Base-by-base conservation (phyloP, 2,797 vertebrate genomes). In the Poecilia picta region DNA sequence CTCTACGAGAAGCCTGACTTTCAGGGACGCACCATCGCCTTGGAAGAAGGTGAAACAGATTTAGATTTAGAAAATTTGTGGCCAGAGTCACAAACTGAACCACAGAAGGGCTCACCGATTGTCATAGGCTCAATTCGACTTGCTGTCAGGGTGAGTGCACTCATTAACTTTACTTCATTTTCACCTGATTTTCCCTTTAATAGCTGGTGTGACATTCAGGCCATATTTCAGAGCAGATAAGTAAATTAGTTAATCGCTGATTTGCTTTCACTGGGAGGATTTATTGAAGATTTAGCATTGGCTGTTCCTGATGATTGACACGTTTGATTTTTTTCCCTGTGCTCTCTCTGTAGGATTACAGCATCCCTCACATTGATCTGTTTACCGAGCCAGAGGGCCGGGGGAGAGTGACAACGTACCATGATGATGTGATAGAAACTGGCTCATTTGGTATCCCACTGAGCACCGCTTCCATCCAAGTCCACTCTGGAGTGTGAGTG, bases 401-500 rank as follows among this genome's bases (percentile, higher is more conserved):
- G 3, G 98, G 98, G 80, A 92, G 97, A 68, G 88, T 95, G 64
- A 96, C 94, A 76, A 95, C 97, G 46, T 98, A 96, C 94, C 95
- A 96, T 47, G 97, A 98, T 57, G 97, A 98, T 78, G 92, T 93
- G 0, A 95, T 97, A 87, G 97, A 99, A 89, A 95, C 95, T 0
- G 95, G 96, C 23, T 94, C 96, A 1, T 98, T 96, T 15, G 96
- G 97, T 74, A 88, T 96, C 68, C 95, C 96, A 28, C 94, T 96
- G 87, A 97, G 90, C 89, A 98, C 97, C 0, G 96, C 95, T 76
- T 98, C 98, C 72, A 97, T 99, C 80, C 97, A 96, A 95, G 97
- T 99, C 59, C 96, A 97, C 82, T 97, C 97, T 83, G 98, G 98
- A 88, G 95, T 93, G 98, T 99, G 95, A 98, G 98, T 97, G 86